These are phyloP conservation scores for Cardiocondyla obscurior DNA, from an alignment of 1,140 invertebrate species.

Conservation along the genomic window DNA sequence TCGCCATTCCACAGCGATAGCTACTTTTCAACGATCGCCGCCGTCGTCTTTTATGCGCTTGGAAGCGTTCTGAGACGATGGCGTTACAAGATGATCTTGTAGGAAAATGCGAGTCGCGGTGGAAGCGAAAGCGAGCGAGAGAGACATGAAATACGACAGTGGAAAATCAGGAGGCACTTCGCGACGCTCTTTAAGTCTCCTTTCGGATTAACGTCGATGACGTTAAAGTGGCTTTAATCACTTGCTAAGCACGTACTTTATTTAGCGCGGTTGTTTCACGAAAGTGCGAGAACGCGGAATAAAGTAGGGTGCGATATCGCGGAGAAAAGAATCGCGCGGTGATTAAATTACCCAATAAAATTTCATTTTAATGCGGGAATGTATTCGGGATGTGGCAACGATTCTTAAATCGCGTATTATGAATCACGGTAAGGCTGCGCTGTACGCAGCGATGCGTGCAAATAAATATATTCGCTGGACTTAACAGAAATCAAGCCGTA, in stretches of 20 bases:
- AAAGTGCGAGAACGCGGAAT: conserved; percentile 24
- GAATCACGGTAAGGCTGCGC: not conserved
- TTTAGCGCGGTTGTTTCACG: conserved; percentile 25
- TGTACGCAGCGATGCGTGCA: not conserved
- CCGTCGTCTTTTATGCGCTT: conserved; percentile 58
- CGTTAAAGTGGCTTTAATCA: conserved; percentile 40
- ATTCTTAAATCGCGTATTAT: not conserved
- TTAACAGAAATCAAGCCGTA: not conserved
- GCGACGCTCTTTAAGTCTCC: conserved; percentile 22
- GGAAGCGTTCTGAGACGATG: conserved; percentile 33
- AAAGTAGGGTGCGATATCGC: not conserved
- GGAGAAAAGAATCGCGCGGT: not conserved
- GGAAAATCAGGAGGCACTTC: conserved; percentile 34
- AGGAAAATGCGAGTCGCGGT: conserved; percentile 29
- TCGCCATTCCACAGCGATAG: conserved; percentile 49
- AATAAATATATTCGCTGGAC: not conserved
- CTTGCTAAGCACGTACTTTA: conserved; percentile 19
- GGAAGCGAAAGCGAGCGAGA: not conserved
- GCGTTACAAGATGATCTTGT: conserved; percentile 33
- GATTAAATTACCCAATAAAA: not conserved
- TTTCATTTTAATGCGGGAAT: not conserved
- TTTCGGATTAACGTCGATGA: conserved; percentile 47
- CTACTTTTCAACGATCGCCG: conserved; percentile 55
- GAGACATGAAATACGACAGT: conserved; percentile 41
- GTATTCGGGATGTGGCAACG: not conserved